These are phyloP conservation scores for Metacarcinus magister DNA, from an alignment of 2,888 invertebrate genomes.

Conservation along the genomic window DNA sequence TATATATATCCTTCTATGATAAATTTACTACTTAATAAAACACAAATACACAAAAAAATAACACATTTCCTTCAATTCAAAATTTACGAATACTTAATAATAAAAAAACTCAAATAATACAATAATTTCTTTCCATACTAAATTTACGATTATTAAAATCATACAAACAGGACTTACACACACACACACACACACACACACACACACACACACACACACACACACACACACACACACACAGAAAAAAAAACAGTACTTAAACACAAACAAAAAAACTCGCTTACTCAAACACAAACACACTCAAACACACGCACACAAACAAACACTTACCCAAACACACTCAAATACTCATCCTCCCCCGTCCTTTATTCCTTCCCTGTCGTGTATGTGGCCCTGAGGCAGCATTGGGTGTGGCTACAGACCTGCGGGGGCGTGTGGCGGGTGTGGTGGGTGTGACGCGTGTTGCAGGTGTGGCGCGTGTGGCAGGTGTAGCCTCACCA, in stretches of 20 bases:
- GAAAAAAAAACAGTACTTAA: no score
- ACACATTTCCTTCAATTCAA: neutral
- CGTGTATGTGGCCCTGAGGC: neutral
- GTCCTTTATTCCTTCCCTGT: neutral
- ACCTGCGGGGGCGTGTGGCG: neutral
- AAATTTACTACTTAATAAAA: no score
- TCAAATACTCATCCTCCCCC: neutral
- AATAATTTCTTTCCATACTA: neutral
- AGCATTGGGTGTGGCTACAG: neutral
- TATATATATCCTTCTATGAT: no score
- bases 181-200: neutral
- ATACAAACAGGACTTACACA: neutral
- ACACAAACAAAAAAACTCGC: neutral
- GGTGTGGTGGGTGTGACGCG: neutral
- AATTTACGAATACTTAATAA: neutral
- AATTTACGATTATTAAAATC: neutral
- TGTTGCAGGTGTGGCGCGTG: neutral
- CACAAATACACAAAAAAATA: no score
- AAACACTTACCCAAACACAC: neutral
- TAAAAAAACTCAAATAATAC: neutral
- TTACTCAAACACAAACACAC: neutral
- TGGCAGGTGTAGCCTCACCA: neutral
- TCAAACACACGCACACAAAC: neutral
- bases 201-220: neutral
- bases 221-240: no score